A percentile compares a stretch with the other conserved stretches of the same genome.
Conservation (phyloP, 2,797 vertebrate genomes). For the Crossoptilon crossoptilon region DNA sequence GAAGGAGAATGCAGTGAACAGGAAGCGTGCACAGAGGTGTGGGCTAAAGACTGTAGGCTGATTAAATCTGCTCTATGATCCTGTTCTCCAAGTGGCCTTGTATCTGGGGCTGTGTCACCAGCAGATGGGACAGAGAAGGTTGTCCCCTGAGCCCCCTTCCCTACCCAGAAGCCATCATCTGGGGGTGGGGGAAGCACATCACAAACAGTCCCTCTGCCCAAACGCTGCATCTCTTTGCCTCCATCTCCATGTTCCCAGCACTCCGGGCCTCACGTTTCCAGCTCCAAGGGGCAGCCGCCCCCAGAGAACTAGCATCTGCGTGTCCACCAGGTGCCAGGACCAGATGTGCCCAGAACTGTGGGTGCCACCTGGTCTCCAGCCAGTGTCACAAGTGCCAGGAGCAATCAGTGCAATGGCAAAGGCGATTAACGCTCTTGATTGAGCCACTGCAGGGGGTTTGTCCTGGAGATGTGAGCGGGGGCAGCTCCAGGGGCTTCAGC, state of each 20-base stretch:
- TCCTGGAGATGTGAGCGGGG: background rate
- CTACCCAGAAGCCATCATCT: background rate
- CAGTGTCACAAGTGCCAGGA: background rate
- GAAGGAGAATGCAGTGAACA: background rate
- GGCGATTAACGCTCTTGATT: background rate
- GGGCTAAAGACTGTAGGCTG: background rate
- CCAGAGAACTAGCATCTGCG: background rate
- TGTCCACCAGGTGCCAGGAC: background rate
- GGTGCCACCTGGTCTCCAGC: background rate
- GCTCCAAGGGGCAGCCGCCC: background rate
- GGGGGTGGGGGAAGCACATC: background rate
- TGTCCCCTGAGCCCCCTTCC: background rate
- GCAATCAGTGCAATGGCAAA: background rate
- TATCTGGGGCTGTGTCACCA: background rate
- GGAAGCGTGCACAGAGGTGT: slow-evolving; percentile 6
- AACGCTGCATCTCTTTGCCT: background rate
- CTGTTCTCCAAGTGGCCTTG: background rate
- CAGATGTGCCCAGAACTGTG: background rate
- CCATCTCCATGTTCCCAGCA: background rate
- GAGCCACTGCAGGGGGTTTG: background rate
- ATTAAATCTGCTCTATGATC: slow-evolving; percentile 10
- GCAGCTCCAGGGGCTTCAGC: background rate
- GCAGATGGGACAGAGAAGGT: background rate
- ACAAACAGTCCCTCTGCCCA: background rate
- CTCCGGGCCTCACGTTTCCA: background rate